Conservation (phyloP, 2,113 vertebrate genomes). For the Tricholaema leucomelas region DNA sequence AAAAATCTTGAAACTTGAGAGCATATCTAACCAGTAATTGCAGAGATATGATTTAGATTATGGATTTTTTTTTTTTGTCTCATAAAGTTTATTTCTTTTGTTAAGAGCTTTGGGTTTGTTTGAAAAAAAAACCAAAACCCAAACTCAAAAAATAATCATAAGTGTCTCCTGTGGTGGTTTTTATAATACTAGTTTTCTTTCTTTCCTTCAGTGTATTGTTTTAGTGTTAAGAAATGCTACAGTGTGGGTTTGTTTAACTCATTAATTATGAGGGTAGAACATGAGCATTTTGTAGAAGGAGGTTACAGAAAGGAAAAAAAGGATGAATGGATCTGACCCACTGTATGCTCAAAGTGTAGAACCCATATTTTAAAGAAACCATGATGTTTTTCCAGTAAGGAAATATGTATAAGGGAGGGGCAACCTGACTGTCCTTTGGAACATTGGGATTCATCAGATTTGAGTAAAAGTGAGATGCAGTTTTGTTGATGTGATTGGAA, state of each 20-base stretch:
- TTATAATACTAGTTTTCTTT: neutral
- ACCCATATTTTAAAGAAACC: neutral
- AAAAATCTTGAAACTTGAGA: no score
- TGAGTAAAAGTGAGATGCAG: neutral
- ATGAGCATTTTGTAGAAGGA: neutral
- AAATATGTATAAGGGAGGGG: neutral
- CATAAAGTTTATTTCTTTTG: neutral
- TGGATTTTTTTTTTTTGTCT: neutral
- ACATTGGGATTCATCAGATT: neutral
- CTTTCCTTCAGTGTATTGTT: neutral
- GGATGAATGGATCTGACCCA: neutral
- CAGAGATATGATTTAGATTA: no score
- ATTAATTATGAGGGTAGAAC: neutral
- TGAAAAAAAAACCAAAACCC: no score
- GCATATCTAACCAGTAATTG: no score
- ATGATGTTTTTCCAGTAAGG: neutral
- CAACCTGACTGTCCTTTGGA: neutral
- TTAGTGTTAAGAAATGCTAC: neutral
- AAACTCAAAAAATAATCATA: no score
- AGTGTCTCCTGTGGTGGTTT: neutral
- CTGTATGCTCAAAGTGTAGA: neutral
- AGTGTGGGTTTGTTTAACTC: fast-evolving
- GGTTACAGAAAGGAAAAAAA: neutral
- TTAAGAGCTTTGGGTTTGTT: neutral
- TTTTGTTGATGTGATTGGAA: neutral